Conservation (phyloP, 2,797 vertebrate species). For the Cuniculus paca region DNA sequence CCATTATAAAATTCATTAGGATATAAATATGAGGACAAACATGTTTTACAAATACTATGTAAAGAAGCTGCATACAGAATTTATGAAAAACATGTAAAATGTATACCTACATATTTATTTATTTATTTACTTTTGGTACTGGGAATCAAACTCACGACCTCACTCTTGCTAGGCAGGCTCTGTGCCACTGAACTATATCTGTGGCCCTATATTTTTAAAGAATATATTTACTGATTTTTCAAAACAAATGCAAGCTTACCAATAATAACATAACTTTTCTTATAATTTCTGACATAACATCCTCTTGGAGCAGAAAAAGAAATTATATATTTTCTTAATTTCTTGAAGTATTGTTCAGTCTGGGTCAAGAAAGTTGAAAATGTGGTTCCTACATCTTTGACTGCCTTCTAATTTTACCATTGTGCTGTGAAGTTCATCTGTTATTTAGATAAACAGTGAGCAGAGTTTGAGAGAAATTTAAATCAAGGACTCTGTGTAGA, state of each 20-base stretch:
- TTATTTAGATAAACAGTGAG: not conserved
- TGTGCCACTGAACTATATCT: no score
- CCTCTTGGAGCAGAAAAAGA: not conserved
- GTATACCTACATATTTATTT: not conserved
- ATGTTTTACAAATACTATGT: not conserved
- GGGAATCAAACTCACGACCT: no score
- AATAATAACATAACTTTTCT: not conserved
- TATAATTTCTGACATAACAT: not conserved
- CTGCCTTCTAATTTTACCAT: not conserved
- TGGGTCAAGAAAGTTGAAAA: constrained; percentile 25
- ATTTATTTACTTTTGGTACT: no score
- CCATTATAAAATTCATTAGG: constrained; percentile 19
- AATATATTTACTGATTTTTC: constrained; percentile 9
- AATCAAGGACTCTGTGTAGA: not conserved
- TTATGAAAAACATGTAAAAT: not conserved
- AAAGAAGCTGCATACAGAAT: not conserved
- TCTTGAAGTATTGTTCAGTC: constrained; percentile 11
- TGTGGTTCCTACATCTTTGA: not conserved
- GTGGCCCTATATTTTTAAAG: not conserved
- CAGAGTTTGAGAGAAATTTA: constrained; percentile 29
- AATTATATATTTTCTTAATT: constrained; percentile 39
- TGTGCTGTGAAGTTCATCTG: not conserved
- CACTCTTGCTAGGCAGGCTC: no score
- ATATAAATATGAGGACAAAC: not conserved
- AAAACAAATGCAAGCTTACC: constrained; percentile 27